These are phyloP conservation scores for Pteria penguin DNA, from an alignment of 2,888 invertebrate genomes.

Conservation along the genomic window DNA sequence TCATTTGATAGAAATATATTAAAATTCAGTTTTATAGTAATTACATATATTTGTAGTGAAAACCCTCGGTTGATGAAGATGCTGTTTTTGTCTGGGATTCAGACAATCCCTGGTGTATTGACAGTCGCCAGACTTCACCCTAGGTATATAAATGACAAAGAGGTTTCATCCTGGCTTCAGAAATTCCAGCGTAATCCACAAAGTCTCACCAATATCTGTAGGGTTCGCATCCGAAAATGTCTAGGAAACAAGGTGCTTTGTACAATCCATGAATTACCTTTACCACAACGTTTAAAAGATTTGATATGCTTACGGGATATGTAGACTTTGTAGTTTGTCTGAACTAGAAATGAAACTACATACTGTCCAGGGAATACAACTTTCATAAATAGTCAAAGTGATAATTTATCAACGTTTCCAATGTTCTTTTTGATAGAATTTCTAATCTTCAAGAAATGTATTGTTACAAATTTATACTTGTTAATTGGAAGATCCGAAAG, in stretches of 20 bases:
- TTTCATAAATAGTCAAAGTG: too few species aligned
- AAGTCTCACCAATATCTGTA: conserved; percentile 53
- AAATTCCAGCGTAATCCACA: conserved; percentile 51
- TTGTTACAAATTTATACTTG: too few species aligned
- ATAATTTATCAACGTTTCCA: too few species aligned
- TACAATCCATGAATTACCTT: conserved; percentile 37
- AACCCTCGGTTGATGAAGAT: conserved; percentile 50
- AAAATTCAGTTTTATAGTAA: too few species aligned
- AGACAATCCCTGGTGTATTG: conserved; percentile 48
- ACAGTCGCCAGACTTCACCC: conserved; percentile 41
- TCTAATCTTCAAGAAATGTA: too few species aligned
- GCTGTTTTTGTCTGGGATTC: conserved; percentile 56
- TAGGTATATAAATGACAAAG: conserved; percentile 45
- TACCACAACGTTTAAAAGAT: conserved; percentile 54
- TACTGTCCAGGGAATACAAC: too few species aligned
- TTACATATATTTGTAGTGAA: conserved; percentile 44
- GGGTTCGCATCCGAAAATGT: conserved; percentile 52
- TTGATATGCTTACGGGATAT: conserved; percentile 51
- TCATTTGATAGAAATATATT: too few species aligned
- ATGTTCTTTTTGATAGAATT: too few species aligned
- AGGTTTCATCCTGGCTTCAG: conserved; percentile 53
- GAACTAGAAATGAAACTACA: too few species aligned
- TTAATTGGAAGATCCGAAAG: too few species aligned
- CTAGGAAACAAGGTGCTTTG: conserved; percentile 59
- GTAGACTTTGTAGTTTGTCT: too few species aligned